Evolutionary conservation across 2,888 invertebrate genomes (phyloP).

Genomic region (Enoplolaimus lenunculus): DNA sequence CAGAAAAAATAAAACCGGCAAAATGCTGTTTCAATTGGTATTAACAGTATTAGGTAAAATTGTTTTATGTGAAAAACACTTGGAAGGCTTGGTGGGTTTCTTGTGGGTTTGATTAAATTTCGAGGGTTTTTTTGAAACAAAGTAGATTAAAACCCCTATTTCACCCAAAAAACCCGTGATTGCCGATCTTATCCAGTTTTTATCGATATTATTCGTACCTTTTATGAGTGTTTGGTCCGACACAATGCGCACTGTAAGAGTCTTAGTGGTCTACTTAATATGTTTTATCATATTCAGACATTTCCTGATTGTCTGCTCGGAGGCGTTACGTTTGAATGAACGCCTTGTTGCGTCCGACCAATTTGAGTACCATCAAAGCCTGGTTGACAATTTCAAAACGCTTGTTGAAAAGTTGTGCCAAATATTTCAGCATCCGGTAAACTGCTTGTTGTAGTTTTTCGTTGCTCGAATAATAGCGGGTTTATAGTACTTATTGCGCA

Average conservation of each 20-base stretch:
- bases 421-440: slow-evolving; percentile 8
- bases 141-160: neutral
- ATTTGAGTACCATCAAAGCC: slow-evolving; percentile 73
- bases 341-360: slow-evolving; percentile 75
- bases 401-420: slow-evolving; percentile 57
- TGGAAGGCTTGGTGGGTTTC: too few species aligned
- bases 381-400: slow-evolving; percentile 71
- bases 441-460: too few species aligned
- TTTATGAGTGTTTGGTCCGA: neutral
- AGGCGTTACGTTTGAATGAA: slow-evolving; percentile 73
- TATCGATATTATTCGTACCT: neutral
- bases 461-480: too few species aligned
- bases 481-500: too few species aligned
- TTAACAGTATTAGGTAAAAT: too few species aligned
- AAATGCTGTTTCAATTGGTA: too few species aligned
- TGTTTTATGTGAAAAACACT: too few species aligned
- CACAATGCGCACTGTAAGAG: neutral
- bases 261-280: too few species aligned
- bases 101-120: too few species aligned
- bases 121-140: too few species aligned
- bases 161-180: neutral
- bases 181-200: neutral
- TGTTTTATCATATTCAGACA: too few species aligned
- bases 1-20: too few species aligned
- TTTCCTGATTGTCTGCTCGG: slow-evolving; percentile 74